A percentile compares a stretch with the other conserved stretches of the same genome.
Conservation (phyloP, 2,113 vertebrate species). For the Xenotilapia leptura region DNA sequence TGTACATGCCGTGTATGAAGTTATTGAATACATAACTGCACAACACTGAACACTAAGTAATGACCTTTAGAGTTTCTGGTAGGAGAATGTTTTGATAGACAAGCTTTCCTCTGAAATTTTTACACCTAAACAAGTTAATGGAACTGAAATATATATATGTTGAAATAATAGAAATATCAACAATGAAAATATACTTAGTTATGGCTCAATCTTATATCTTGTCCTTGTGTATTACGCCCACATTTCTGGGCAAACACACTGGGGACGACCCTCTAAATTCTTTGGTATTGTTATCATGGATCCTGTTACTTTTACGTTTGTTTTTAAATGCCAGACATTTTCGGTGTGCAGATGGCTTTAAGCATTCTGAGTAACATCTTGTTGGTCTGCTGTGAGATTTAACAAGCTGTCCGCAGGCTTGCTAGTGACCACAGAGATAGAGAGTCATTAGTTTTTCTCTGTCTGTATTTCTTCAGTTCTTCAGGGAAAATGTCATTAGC, state of each 20-base stretch:
- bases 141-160: background rate
- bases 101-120: background rate
- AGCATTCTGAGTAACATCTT: conserved; percentile 13
- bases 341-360: background rate
- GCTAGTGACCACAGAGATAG: conserved; percentile 27
- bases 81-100: background rate
- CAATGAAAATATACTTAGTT: background rate
- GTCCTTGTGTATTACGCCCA: background rate
- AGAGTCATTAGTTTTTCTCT: conserved; percentile 44
- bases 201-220: background rate
- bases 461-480: conserved; percentile 21
- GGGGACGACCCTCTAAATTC: background rate
- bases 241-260: background rate
- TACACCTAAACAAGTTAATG: background rate
- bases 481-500: conserved; percentile 42
- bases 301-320: background rate
- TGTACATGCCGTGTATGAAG: background rate
- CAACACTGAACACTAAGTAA: background rate
- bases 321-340: conserved; percentile 12
- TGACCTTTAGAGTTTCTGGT: background rate
- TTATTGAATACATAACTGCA: background rate
- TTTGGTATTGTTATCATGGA: background rate
- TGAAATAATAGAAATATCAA: background rate
- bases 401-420: conserved; percentile 33
- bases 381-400: conserved; percentile 37